phyloP scores from a whole-genome alignment of 2,113 vertebrate genomes.

The Mionectes macconnelli region DNA sequence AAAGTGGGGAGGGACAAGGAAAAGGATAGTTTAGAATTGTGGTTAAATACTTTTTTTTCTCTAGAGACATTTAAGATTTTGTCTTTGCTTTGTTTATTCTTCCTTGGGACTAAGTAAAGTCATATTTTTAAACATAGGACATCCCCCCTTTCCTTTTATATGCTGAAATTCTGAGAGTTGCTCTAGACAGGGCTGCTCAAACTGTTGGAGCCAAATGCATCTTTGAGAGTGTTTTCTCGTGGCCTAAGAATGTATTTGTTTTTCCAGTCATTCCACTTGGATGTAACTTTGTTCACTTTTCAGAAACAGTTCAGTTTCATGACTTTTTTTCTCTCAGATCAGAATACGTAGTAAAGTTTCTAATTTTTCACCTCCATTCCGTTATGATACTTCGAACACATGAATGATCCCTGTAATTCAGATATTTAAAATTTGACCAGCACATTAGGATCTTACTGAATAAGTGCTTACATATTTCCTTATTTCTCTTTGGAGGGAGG shows the following conservation, averaged over 20 bases:
- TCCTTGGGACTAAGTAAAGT: constrained; percentile 52
- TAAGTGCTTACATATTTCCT: not conserved
- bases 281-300: not conserved
- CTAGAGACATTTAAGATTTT: constrained; percentile 49
- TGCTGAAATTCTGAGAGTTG: not conserved
- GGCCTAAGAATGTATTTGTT: not conserved
- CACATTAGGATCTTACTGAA: not conserved
- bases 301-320: not conserved
- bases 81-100: constrained; percentile 68
- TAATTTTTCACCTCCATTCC: not conserved
- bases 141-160: constrained; percentile 23
- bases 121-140: constrained; percentile 59
- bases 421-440: not conserved
- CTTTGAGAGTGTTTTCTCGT: not conserved
- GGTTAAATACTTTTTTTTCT: constrained; percentile 59
- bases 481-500: not conserved
- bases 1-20: not conserved
- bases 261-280: not conserved
- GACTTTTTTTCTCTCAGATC: not conserved
- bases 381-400: not conserved
- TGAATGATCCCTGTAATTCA: not conserved
- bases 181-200: not conserved
- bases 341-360: not conserved
- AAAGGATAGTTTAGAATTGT: constrained; percentile 62
- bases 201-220: not conserved